Base-by-base conservation (phyloP, 2,113 vertebrate species). In the Dasyornis broadbenti region DNA sequence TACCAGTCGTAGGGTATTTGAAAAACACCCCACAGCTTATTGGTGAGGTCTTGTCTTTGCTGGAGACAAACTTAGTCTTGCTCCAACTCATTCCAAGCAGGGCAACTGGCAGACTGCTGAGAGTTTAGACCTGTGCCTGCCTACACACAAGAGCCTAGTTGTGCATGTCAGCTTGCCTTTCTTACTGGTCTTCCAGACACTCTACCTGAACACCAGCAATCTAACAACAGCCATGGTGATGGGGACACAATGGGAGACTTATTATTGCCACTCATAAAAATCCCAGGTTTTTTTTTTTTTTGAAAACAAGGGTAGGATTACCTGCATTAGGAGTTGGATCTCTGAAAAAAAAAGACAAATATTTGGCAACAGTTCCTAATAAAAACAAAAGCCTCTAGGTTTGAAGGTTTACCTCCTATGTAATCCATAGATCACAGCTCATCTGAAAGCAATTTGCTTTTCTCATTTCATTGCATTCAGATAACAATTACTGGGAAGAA, bases 221-320 rank as follows among this genome's bases (percentile, higher is more conserved):
- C 13, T 50, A 71, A 54, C 19, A 60, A 47, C 15, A 64, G 54
- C 20, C 28, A 31, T 45, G 22, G n/a, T 53, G 54, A 65, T 28
- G 24, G 15, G 40, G 18, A 60, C 52, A 63, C 44, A 78, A 4
- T 4, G 22, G 50, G 45, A 78, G 5, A 89, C 8, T 7, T 59
- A 28, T 22, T 20, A 26, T 4, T 82, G 65, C 19, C 68, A 59
- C 14, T 66, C 26, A 45, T 23, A 5, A 79, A 92, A 81, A 40
- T 45, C 17, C 18, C 0, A 3, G 14, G 1, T 3, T 0, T 27
- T 45, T 37, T 52, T 49, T 47, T 47, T 23, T 42, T 56, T 26
- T 44, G 56, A 59, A 91, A 72, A 64, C 2, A 5, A 56, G 44
- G 12, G 7, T 39, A 73, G 45, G 27, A 45, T 30, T 69, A 57